Evolutionary conservation across 2,113 vertebrate species (phyloP).

Genomic region (Tiliqua scincoides): DNA sequence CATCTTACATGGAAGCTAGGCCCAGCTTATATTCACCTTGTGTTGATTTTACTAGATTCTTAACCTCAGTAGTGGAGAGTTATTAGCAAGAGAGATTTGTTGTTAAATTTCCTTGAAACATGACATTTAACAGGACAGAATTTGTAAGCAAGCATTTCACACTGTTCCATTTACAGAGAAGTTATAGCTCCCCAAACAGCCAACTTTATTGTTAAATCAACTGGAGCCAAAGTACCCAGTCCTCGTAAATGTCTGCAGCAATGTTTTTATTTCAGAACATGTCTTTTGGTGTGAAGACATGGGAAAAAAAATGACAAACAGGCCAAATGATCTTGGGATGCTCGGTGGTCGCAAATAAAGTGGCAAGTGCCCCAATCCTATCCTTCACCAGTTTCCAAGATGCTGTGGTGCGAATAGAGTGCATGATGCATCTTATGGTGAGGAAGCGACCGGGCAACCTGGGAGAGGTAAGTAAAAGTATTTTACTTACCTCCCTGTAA

Average conservation of each 20-base stretch:
- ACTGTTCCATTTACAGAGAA: slow-evolving; percentile 15
- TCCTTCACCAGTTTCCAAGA: too few relatives aligned
- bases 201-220: slow-evolving; percentile 40
- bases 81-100: not conserved
- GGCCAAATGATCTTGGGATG: not conserved
- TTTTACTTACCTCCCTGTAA: too few relatives aligned
- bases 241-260: not conserved
- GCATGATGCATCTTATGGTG: too few relatives aligned
- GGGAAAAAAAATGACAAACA: not conserved
- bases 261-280: slow-evolving; percentile 33
- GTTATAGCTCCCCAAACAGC: slow-evolving; percentile 1
- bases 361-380: too few relatives aligned
- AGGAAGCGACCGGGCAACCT: too few relatives aligned
- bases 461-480: too few relatives aligned
- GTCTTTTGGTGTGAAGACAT: not conserved
- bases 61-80: slow-evolving; percentile 3
- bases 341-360: not conserved
- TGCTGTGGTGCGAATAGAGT: too few relatives aligned
- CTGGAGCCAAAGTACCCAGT: slow-evolving; percentile 10
- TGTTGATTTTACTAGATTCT: slow-evolving; percentile 13
- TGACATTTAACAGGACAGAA: slow-evolving; percentile 17
- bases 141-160: slow-evolving; percentile 38
- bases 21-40: too few relatives aligned
- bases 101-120: slow-evolving; percentile 22
- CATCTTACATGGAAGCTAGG: too few relatives aligned